Base-by-base conservation (phyloP, 2,888 invertebrate genomes). In the Xestia xanthographa region DNA sequence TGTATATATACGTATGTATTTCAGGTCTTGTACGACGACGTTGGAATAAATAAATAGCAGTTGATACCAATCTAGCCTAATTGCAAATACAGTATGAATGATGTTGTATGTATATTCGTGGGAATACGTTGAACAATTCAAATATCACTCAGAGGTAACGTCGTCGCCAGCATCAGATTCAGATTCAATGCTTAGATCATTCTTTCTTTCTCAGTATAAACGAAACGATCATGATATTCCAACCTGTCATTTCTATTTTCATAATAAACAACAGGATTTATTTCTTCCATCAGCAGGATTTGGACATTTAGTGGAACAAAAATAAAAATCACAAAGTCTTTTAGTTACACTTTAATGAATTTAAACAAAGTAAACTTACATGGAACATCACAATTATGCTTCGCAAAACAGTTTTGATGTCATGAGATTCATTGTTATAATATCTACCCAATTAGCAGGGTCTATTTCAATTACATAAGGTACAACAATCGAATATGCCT, bases 381-480 rank as follows among this genome's bases (percentile, higher is more conserved):
- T 94, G 92, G 95, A 96, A 96, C 96, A 96, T 97, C 96, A 97
- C 96, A 97, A 95, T 96, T 95, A 96, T 96, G 96, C 96, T 96
- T 96, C 94, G 95, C 95, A 95, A 96, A 95, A 94, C 91, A 94
- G 95, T 94, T 89, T 93, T 91, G 93, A 94, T 93, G 94, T 93
- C 90, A 90, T 89, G 92, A 94, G 93, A 94, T 94, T 93, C 93
- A 89, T 88, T 84, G 77, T 88, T 88, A 78, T 86, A 80, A 86
- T 87, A 86, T 87, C 82, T 86, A 86, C 86, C 85, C 82, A 70
- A 76, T 84, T 80, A 79, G 76, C 79, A 84, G 87, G 84, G 84
- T 83, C 84, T 86, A 88, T 87, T 86, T 90, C 86, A 87, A 84
- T 88, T 85, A 79, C 79, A 85, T 83, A 80, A 88, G 86, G 81